A percentile compares a stretch with the other conserved stretches of the same genome.
Conservation (phyloP, 2,888 invertebrate genomes). For the Pelosia muscerda region DNA sequence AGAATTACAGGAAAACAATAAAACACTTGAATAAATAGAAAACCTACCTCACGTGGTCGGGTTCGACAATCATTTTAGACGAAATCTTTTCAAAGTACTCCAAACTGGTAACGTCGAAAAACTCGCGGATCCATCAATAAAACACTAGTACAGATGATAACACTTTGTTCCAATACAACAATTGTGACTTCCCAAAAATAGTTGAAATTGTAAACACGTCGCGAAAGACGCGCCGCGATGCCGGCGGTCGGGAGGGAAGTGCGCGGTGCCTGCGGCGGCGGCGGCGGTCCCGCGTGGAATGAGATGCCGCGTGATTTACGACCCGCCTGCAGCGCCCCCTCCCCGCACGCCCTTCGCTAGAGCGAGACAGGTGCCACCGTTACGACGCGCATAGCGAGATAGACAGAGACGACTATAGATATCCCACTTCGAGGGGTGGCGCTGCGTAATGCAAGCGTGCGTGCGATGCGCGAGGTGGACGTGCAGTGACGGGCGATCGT, state of each 20-base stretch:
- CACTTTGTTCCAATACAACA: constrained; percentile 73
- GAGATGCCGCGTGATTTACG: constrained; percentile 87
- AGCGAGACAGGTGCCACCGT: constrained; percentile 65
- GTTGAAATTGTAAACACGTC: constrained; percentile 82
- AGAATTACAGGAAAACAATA: constrained; percentile 61
- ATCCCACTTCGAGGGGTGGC: constrained; percentile 82
- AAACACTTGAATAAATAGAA: constrained; percentile 73
- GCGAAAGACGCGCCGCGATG: constrained; percentile 83
- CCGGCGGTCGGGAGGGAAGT: constrained; percentile 83
- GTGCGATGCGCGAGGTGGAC: constrained; percentile 86
- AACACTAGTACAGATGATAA: constrained; percentile 68
- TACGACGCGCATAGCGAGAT: constrained; percentile 43
- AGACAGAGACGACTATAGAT: constrained; percentile 73
- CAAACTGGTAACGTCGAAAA: constrained; percentile 67
- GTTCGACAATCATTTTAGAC: constrained; percentile 85
- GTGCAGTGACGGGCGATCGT: constrained; percentile 85
- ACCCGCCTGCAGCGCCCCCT: constrained; percentile 86
- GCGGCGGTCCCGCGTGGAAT: constrained; percentile 87
- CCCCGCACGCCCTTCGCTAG: constrained; percentile 78
- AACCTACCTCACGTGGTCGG: constrained; percentile 85
- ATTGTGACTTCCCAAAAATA: constrained; percentile 73
- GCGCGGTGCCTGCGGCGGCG: constrained; percentile 84
- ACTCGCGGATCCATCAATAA: constrained; percentile 78
- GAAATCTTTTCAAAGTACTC: constrained; percentile 79
- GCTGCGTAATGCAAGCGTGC: constrained; percentile 87